Base-by-base conservation (phyloP, 2,113 vertebrate genomes). In the Calidris pygmaea region DNA sequence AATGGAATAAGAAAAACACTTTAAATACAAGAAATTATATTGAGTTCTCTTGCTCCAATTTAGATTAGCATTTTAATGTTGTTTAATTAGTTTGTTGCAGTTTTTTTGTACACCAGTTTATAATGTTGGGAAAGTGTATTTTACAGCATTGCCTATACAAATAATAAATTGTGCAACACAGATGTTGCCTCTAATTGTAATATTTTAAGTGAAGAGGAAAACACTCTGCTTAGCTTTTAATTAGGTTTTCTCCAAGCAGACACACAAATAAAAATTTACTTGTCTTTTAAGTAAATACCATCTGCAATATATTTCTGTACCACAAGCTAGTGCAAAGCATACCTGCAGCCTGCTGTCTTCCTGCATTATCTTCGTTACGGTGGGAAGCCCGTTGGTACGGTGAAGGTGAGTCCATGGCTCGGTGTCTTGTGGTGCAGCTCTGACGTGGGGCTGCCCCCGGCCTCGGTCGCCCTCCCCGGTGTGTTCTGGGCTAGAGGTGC, bases 121-220 rank as follows among this genome's bases (percentile, higher is more conserved):
- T 62, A 70, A 41, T 12, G 18, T n/a, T 89, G 73, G 55, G 43
- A 84, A 81, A 74, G 32, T 29, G 6, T 50, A 18, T 90, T 92
- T 95, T 90, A 65, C 34, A 92, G 32, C 43, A 59, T 4, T 63
- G 18, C 29, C 62, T 27, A 65, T 21, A 87, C n/a, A 91, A 66
- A 82, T 62, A 88, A 85, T 30, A 71, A 91, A 89, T 55, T 63
- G 52, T 85, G 63, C 79, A 70, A 81, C 34, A 60, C 72, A 92
- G 73, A 87, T 90, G 84, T 95, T 95, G 68, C 45, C 14, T 41
- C 58, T 89, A 81, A 78, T 82, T 89, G 50, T 87, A 93, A 68
- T 89, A 63, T 74, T 89, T 87, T 85, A 93, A 96, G 18, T 76
- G 32, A 81, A 43, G 53, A 93, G 62, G 41, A 79, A 89, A 92